Conservation (phyloP, 1,140 invertebrate species). For the Drosophila miranda region DNA sequence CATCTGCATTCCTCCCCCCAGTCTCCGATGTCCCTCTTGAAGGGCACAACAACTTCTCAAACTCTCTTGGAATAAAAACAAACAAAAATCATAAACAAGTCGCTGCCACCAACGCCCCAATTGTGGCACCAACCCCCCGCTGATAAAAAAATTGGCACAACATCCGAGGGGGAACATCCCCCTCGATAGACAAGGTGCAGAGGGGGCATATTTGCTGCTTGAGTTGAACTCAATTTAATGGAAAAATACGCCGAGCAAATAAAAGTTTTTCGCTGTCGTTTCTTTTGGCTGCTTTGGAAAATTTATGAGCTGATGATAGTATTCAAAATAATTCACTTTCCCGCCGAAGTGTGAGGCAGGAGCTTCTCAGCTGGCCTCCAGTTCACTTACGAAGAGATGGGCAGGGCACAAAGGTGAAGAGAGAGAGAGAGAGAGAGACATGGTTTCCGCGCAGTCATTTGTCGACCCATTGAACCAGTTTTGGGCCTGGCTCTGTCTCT, state of each 20-base stretch:
- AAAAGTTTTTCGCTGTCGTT: constrained; percentile 62
- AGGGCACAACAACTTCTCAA: constrained; percentile 12
- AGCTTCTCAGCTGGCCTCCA: constrained; percentile 32
- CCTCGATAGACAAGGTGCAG: constrained; percentile 15
- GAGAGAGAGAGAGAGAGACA: neutral
- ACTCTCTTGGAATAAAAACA: constrained; percentile 22
- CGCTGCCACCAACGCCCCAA: constrained; percentile 24
- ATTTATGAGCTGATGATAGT: constrained; percentile 76
- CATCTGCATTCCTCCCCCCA: constrained; percentile 15
- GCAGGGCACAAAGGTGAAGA: constrained; percentile 9
- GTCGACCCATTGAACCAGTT: constrained; percentile 69
- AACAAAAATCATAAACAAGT: constrained; percentile 76
- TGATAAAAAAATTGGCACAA: constrained; percentile 65
- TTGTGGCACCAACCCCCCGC: constrained; percentile 1
- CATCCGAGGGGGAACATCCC: constrained; percentile 24
- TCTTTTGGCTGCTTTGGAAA: constrained; percentile 36
- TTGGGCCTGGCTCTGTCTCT: constrained; percentile 1
- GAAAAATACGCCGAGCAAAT: constrained; percentile 72
- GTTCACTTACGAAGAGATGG: neutral
- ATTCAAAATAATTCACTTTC: constrained; percentile 76
- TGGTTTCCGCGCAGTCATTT: constrained; percentile 32
- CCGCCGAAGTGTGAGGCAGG: constrained; percentile 13
- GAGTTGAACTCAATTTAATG: constrained; percentile 79
- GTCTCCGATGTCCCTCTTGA: neutral
- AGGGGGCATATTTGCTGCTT: constrained; percentile 68